Base-by-base conservation (phyloP, 2,888 invertebrate genomes). In the Sesia bembeciformis region DNA sequence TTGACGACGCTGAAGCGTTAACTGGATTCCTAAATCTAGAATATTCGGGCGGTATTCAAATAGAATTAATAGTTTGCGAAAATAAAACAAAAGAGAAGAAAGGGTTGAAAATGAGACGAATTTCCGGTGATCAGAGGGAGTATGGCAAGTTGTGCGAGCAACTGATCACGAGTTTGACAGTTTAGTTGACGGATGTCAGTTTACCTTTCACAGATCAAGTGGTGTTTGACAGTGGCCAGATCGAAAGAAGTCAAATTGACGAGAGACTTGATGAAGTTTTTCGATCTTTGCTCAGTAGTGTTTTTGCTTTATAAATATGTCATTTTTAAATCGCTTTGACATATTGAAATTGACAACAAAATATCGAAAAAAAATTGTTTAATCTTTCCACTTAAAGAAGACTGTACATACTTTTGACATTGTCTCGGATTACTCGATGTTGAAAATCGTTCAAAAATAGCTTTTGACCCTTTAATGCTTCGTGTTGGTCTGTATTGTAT, bases 91-190 rank as follows among this genome's bases (percentile, higher is more conserved):
- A 93, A 70, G 93, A 94, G 69, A 93, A 92, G 53, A 96, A 95
- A 65, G 96, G 96, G 4, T 90, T 97, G 66, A 96, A 96, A 66
- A 92, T 97, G 93, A 87, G 96, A 55, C 88, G 96, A 70, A 95
- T 97, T 66, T 96, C 96, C 0, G 97, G 97, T 4, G 97, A 97
- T 80, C 95, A 95, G 79, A 90, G 94, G 64, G 95, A 96, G 73
- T 97, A 96, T 73, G 95, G 95, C 60, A 95, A 96, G 78, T 90
- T 97, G 49, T 97, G 97, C 79, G 95, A 96, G 74, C 96, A 96
- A 81, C 84, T 97, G 66, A 95, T 97, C 57, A 95, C 95, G 53
- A 96, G 95, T 74, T 93, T 97, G 90, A 94, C 94, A 56, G 95
- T 94, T 74, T 95, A 82, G 64, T 5, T 3, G 55, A 50, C 50